These are phyloP conservation scores for Paedocypris sp. DNA, from an alignment of 2,113 vertebrate genomes.

Conservation along the genomic window DNA sequence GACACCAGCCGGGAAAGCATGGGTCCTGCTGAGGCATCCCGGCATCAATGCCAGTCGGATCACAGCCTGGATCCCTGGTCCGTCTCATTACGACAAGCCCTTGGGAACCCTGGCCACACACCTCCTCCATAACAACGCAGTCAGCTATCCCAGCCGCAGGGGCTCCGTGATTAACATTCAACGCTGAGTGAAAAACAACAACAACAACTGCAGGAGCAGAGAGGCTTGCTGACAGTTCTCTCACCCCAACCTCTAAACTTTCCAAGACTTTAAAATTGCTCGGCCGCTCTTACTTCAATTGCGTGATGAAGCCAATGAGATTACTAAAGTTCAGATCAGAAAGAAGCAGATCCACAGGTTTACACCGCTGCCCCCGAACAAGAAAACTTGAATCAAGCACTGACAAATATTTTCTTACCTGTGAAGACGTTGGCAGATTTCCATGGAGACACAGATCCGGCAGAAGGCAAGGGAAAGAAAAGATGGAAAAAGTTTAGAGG, in stretches of 20 bases:
- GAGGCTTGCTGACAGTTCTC: slow-evolving; percentile 2
- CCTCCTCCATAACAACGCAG: slow-evolving; percentile 18
- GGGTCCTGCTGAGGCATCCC: slow-evolving; percentile 21
- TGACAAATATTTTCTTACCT: slow-evolving; percentile 52
- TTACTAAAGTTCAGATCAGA: slow-evolving; percentile 12
- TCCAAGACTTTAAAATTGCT: not conserved
- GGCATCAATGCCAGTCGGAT: slow-evolving; percentile 2
- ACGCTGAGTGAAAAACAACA: slow-evolving; percentile 17
- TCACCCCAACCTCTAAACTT: slow-evolving; percentile 7
- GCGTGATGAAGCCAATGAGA: not conserved
- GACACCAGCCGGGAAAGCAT: slow-evolving; percentile 1
- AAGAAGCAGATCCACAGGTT: not conserved
- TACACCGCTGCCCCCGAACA: slow-evolving; percentile 10
- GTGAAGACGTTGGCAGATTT: slow-evolving; percentile 35
- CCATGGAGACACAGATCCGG: slow-evolving; percentile 28
- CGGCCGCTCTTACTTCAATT: not conserved
- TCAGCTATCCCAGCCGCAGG: slow-evolving; percentile 9
- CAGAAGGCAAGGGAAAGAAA: slow-evolving; percentile 37
- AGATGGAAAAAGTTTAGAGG: slow-evolving; percentile 40
- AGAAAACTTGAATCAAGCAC: slow-evolving; percentile 21
- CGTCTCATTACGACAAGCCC: slow-evolving; percentile 22
- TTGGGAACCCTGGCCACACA: slow-evolving; percentile 13
- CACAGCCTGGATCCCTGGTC: slow-evolving; percentile 8
- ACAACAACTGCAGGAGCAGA: slow-evolving; percentile 11
- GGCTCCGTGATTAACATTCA: slow-evolving; percentile 24